Evolutionary conservation across 2,888 invertebrate genomes (phyloP).

Genomic region (Euclidia mi): DNA sequence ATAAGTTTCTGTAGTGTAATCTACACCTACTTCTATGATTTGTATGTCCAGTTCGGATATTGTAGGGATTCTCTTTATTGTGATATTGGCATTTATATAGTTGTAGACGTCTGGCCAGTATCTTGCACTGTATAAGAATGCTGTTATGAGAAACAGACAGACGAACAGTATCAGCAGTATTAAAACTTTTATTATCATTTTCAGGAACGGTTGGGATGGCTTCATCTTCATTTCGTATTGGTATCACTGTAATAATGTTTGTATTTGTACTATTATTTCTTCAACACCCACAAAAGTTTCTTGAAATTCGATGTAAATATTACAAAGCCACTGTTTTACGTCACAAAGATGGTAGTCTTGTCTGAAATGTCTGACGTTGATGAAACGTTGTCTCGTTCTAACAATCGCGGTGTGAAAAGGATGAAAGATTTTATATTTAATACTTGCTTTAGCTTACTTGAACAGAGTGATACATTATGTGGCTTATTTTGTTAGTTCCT

Average conservation of each 20-base stretch:
- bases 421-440: neutral
- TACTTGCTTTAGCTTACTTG: too few relatives aligned
- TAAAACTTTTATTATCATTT: constrained; percentile 71
- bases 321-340: too few relatives aligned
- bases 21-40: constrained; percentile 61
- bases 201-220: constrained; percentile 65
- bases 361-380: neutral
- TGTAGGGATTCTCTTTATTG: constrained; percentile 80
- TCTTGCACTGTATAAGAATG: constrained; percentile 74
- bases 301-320: too few relatives aligned
- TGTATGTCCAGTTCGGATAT: constrained; percentile 74
- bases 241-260: too few relatives aligned
- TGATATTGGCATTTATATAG: constrained; percentile 81
- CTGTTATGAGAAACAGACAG: constrained; percentile 73
- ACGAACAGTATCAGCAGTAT: constrained; percentile 75
- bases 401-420: neutral
- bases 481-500: too few relatives aligned
- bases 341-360: neutral
- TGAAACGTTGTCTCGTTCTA: neutral
- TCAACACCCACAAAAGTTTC: constrained; percentile 4
- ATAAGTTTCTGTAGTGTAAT: constrained; percentile 66
- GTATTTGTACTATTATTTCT: neutral
- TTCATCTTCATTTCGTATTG: constrained; percentile 63
- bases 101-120: constrained; percentile 84
- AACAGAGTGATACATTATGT: too few relatives aligned